Base-by-base conservation (phyloP, 2,797 vertebrate genomes). In the Etheostoma nigrum region DNA sequence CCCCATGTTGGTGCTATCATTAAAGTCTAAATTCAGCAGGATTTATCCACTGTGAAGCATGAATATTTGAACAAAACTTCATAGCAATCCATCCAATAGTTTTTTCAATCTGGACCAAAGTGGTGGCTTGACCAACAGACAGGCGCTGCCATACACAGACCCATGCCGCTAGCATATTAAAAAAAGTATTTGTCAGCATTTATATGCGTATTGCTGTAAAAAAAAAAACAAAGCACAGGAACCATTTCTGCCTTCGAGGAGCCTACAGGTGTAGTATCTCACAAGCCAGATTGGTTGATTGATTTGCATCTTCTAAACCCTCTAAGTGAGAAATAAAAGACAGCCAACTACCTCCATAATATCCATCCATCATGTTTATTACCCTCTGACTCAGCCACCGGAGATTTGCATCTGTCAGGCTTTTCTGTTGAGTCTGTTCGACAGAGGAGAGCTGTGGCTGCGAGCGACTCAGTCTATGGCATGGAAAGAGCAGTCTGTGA, bases 311-410 rank as follows among this genome's bases (percentile, higher is more conserved):
- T 36, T 73, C n/a, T 6, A 52, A 59, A 63, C 6, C 60, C 30
- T 74, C 55, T 79, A 14, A n/a, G 42, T 33, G 44, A 68, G 16
- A 3, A 74, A 42, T 71, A 65, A 73, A 72, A 48, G 44, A 40
- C 73, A 80, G 23, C 51, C 42, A 42, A 23, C 52, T 16, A 72
- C 19, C 67, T 60, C 45, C 19, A 51, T 58, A 49, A 72, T n/a
- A 75, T 59, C 18, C 54, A 73, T 79, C 70, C 73, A 79, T 83
- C 76, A 80, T 67, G 53, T 78, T 84, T 62, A 86, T 81, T 74
- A 59, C 30, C 51, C 42, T 65, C 30, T 71, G 74, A 77, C 67
- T 84, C 75, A 76, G 72, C 44, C 83, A 42, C 54, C 1, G 7
- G 67, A 66, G 66, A 54, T 69, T 47, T 54, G 58, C 69, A 68